Percentiles rank a stretch among this genome's conserved stretches.
phyloP scores from a whole-genome alignment of 2,113 vertebrate species.

The Leucopsar rothschildi region DNA sequence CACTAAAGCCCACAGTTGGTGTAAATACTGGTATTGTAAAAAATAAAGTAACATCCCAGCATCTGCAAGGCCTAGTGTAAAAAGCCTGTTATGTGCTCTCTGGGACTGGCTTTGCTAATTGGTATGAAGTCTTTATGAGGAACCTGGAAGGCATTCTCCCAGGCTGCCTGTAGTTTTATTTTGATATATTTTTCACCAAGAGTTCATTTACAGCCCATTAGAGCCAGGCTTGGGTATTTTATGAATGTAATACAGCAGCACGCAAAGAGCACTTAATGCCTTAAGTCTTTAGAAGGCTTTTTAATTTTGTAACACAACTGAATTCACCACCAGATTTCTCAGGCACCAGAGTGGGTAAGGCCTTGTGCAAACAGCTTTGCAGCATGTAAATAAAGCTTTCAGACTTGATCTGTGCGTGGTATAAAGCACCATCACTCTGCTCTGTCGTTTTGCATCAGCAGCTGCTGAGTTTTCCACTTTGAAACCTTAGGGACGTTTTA shows the following conservation, averaged over 20 bases:
- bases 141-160: neutral
- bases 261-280: neutral
- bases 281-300: neutral
- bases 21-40: neutral
- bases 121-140: neutral
- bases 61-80: neutral
- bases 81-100: neutral
- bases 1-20: neutral
- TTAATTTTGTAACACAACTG: neutral
- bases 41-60: neutral
- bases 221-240: neutral
- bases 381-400: slow-evolving; percentile 7
- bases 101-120: neutral
- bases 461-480: neutral
- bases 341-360: neutral
- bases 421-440: neutral
- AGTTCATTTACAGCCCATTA: neutral
- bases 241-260: neutral
- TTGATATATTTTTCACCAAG: neutral
- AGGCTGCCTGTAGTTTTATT: neutral
- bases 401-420: neutral
- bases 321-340: neutral
- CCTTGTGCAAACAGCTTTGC: neutral
- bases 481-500: neutral
- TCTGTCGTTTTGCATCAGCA: neutral